Percentiles rank a stretch among this genome's conserved stretches.
Conservation (phyloP, 2,888 invertebrate species). For the Anaspis maculata region DNA sequence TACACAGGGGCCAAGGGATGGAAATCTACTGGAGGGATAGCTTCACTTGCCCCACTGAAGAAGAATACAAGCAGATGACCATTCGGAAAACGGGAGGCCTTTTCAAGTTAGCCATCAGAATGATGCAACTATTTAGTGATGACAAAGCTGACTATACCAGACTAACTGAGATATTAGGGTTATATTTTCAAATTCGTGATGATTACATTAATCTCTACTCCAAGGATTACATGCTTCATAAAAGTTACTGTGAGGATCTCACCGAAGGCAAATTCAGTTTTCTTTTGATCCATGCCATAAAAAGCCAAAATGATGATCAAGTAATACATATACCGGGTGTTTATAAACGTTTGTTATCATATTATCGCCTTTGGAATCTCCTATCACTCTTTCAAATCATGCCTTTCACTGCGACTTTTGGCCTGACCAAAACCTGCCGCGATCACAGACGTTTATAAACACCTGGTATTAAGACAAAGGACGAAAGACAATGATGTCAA, state of each 20-base stretch:
- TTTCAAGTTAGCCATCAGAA: conserved; percentile 86
- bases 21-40: conserved; percentile 98
- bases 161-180: conserved; percentile 76
- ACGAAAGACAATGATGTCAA: conserved; percentile 88
- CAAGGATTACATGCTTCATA: conserved; percentile 86
- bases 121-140: conserved; percentile 92
- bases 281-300: conserved; percentile 91
- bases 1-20: conserved; percentile 95
- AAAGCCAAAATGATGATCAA: conserved; percentile 68
- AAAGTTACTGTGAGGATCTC: conserved; percentile 93
- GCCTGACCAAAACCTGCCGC: too few species aligned
- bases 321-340: conserved; percentile 73
- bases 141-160: conserved; percentile 78
- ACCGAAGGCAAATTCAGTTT: conserved; percentile 99
- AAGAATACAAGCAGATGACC: conserved; percentile 93
- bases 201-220: conserved; percentile 88
- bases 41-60: conserved; percentile 86
- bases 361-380: too few species aligned
- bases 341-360: too few species aligned
- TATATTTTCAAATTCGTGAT: conserved; percentile 95
- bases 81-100: conserved; percentile 90
- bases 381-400: too few species aligned
- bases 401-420: too few species aligned
- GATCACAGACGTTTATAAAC: conserved; percentile 56
- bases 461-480: conserved; percentile 85